Base-by-base conservation (phyloP, 2,797 vertebrate genomes). In the Pipistrellus nathusii region DNA sequence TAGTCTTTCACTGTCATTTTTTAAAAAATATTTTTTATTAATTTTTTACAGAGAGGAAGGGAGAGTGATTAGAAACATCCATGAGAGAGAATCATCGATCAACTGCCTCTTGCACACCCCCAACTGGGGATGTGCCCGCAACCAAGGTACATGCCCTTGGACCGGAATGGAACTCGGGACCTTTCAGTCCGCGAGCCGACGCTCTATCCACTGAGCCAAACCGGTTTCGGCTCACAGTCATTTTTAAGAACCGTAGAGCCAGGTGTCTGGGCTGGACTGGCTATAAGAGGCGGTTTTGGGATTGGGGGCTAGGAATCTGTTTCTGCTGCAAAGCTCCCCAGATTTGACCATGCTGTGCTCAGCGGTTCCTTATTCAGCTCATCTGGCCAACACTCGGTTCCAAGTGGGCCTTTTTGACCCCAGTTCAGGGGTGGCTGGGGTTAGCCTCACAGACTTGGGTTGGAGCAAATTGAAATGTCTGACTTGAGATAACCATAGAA, bases 241-340 rank as follows among this genome's bases (percentile, higher is more conserved):
- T 38, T 53, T 0, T 0, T 66, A 48, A 55, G 78, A 73, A 4
- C 12, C 0, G 0, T 5, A 32, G 71, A 51, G 51, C 84, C 77
- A 21, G 14, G 1, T 23, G 46, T n/a, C 82, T 6, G 0, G 38
- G 72, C 84, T 64, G 51, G 84, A 2, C 84, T 17, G 30, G 35
- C 83, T 18, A 0, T 38, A 25, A 20, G 21, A n/a, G 75, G 73
- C 75, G 14, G 64, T 68, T n/a, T 41, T 69, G 73, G 76, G 82
- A 14, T 10, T 12, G 30, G 72, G 41, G 30, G 35, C 62, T 48
- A 35, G 71, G 44, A 51, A 25, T 32, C 85, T 72, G 17, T 35
- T 88, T 71, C 87, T 55, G 30, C 87, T 55, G 30, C 64, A 38
- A 72, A 48, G 57, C 17, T 48, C 62, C 51, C 57, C 48, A 6